Evolutionary conservation across 2,113 vertebrate species (phyloP).

Genomic region (Atherinomorus stipes): DNA sequence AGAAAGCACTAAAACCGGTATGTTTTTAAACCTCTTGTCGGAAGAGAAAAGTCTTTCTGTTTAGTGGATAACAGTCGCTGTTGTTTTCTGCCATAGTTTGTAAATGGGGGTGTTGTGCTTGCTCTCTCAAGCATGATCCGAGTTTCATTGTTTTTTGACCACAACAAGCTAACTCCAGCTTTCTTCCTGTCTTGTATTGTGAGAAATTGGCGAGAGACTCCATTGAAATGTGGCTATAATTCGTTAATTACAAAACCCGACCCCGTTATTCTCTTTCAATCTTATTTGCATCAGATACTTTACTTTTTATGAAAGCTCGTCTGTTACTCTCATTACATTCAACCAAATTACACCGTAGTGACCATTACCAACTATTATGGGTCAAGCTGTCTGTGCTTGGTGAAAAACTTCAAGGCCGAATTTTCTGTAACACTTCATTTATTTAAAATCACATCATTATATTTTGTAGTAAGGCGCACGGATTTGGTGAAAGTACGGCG

Average conservation of each 20-base stretch:
- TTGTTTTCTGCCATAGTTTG: neutral
- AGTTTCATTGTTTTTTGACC: constrained; percentile 57
- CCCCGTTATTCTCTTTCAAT: neutral
- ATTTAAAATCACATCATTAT: neutral
- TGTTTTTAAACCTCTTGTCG: rapidly evolving
- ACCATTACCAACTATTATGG: neutral
- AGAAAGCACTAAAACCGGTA: constrained; percentile 61
- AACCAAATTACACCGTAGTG: neutral
- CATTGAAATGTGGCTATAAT: neutral
- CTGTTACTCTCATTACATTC: constrained; percentile 11
- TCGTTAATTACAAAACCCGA: no score
- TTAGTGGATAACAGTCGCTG: neutral
- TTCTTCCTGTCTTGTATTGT: neutral
- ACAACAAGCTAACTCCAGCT: constrained; percentile 17
- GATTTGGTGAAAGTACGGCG: rapidly evolving
- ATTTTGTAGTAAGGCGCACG: rapidly evolving
- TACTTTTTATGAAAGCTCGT: constrained; percentile 4
- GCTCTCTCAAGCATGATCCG: constrained; percentile 2
- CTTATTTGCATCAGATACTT: neutral
- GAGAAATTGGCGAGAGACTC: neutral
- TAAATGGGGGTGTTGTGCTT: neutral
- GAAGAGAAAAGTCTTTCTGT: neutral
- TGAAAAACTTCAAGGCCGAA: neutral
- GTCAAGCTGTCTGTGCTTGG: rapidly evolving
- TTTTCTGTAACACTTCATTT: rapidly evolving